Conservation (phyloP, 2,113 vertebrate genomes). For the Isichthys henryi region DNA sequence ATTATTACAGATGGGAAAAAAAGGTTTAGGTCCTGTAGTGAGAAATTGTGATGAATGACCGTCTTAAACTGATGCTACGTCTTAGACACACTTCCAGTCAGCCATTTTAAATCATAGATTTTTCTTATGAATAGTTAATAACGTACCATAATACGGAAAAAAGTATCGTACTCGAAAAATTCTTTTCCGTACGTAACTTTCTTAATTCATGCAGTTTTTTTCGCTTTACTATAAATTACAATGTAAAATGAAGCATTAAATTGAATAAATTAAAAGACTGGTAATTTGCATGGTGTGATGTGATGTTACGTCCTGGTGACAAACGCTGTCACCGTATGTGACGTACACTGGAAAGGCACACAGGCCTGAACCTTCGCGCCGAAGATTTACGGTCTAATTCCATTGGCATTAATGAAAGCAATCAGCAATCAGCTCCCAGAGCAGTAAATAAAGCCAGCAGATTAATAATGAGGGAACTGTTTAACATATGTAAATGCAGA, state of each 20-base stretch:
- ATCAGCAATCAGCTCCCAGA: slow-evolving; percentile 6
- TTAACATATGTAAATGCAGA: slow-evolving; percentile 6
- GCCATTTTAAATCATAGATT: background rate
- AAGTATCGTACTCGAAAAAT: background rate
- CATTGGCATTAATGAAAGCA: background rate
- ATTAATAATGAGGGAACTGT: slow-evolving; percentile 4
- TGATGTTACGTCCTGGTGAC: background rate
- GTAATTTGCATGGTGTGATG: background rate
- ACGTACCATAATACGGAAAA: background rate
- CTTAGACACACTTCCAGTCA: background rate
- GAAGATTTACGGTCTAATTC: background rate
- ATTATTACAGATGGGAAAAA: background rate
- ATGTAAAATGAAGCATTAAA: background rate
- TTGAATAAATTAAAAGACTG: background rate
- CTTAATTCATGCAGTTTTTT: background rate
- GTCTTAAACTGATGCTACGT: background rate
- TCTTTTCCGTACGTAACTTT: no score
- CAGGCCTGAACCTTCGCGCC: background rate
- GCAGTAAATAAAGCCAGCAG: background rate
- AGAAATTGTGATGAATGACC: background rate
- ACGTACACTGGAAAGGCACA: background rate
- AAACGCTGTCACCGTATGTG: background rate
- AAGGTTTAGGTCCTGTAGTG: background rate
- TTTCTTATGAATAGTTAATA: background rate
- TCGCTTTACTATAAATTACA: background rate